Conservation (phyloP, 2,113 vertebrate genomes). For the Alaudala cheleensis region DNA sequence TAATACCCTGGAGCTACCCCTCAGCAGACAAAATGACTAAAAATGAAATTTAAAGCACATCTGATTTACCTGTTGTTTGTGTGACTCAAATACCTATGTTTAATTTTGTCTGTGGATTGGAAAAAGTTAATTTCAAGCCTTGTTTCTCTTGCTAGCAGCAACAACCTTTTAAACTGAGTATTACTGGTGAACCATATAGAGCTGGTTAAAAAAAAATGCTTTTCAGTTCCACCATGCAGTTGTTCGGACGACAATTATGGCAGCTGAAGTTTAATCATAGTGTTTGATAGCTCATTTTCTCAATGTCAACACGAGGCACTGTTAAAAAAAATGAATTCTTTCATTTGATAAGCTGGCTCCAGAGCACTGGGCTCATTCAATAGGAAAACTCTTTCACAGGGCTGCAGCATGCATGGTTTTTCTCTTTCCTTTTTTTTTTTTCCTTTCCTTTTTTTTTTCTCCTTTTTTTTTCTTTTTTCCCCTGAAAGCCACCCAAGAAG, state of each 20-base stretch:
- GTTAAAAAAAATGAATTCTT: conserved; percentile 87
- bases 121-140: conserved; percentile 81
- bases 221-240: conserved; percentile 77
- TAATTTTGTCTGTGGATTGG: conserved; percentile 75
- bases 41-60: conserved; percentile 62
- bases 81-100: conserved; percentile 71
- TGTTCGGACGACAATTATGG: conserved; percentile 85
- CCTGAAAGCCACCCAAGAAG: conserved; percentile 93
- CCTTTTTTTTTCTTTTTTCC: conserved; percentile 52
- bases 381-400: conserved; percentile 82
- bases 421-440: neutral
- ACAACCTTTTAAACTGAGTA: conserved; percentile 76
- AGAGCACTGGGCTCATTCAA: conserved; percentile 82
- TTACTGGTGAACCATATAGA: conserved; percentile 74
- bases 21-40: conserved; percentile 29
- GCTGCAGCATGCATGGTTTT: conserved; percentile 83
- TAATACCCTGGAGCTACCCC: conserved; percentile 26
- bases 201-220: conserved; percentile 69
- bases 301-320: conserved; percentile 90
- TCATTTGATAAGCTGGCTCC: conserved; percentile 90
- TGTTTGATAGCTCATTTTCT: conserved; percentile 89
- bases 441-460: neutral
- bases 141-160: conserved; percentile 77
- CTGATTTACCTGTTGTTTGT: conserved; percentile 74
- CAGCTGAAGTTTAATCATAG: conserved; percentile 86